Percentiles rank a stretch among this genome's conserved stretches.
Evolutionary conservation across 2,888 invertebrate genomes (phyloP).

Genomic region (Polia nebulosa): DNA sequence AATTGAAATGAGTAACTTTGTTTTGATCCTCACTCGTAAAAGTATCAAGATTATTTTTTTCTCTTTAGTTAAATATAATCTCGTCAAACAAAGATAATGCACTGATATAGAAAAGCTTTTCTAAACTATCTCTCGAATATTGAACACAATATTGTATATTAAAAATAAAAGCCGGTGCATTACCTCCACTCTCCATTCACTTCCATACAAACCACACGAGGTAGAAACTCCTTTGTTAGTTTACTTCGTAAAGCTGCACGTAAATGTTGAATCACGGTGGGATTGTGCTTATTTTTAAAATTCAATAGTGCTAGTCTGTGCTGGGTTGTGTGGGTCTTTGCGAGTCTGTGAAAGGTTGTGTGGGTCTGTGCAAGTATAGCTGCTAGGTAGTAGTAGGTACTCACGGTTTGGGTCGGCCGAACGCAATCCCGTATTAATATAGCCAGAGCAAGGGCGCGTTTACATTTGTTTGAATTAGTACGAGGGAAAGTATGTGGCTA

Average conservation of each 20-base stretch:
- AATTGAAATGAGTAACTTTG: neutral
- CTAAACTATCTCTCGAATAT: constrained; percentile 21
- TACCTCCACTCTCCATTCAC: constrained; percentile 45
- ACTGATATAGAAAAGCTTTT: constrained; percentile 20
- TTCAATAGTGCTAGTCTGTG: constrained; percentile 57
- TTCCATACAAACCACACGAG: constrained; percentile 26
- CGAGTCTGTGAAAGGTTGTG: no score
- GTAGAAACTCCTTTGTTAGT: constrained; percentile 47
- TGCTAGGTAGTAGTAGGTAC: constrained; percentile 8
- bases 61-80: constrained; percentile 4
- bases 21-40: neutral
- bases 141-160: constrained; percentile 45
- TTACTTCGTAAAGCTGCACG: constrained; percentile 46
- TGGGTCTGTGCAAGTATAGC: constrained; percentile 24
- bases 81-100: constrained; percentile 1
- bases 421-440: constrained; percentile 64
- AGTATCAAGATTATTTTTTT: neutral
- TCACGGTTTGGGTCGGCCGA: constrained; percentile 34
- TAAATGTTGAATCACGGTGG: constrained; percentile 66
- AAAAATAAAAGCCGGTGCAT: constrained; percentile 47
- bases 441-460: constrained; percentile 47
- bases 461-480: constrained; percentile 11
- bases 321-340: constrained; percentile 18
- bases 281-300: constrained; percentile 61
- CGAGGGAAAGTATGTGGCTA: neutral